Evolutionary conservation across 2,797 vertebrate genomes (phyloP), one percentile per base, ranked within the genome.

Genomic region (Centropyge bicolor): DNA sequence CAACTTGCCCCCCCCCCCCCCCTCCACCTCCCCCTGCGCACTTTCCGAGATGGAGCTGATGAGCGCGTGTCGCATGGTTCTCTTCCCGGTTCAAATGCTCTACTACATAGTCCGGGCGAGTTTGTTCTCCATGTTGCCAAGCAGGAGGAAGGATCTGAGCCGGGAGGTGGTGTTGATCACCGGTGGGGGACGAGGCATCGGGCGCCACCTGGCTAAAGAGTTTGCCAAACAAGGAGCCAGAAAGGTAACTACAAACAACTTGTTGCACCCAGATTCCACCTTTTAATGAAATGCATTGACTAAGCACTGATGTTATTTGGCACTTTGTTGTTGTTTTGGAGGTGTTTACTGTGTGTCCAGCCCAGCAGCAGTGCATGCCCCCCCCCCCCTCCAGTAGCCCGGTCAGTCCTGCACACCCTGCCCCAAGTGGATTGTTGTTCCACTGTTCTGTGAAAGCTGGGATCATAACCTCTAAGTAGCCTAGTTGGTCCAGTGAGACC

Each of bases 101-200:
- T 95, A 92, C 46, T 91, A 94, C 77, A 86, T 96, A 83, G 81
- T 95, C 40, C 96, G 94, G 63, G 97, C 97, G 0, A 93, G 94
- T 43, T 86, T 96, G 83, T 88, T 92, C 27, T 76, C 92, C 85
- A 75, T 98, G 90, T 67, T 97, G 81, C 97, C 98, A 20, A 91
- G 93, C 92, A 93, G 90, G 66, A 94, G 94, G 75, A 96, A 96
- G 81, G 97, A 97, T 88, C 93, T 99, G 93, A 80, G 89, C 84
- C 91, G 88, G 89, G 98, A 99, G 86, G 96, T 92, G 85, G 97
- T 99, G 49, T 95, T 99, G 89, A 93, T 99, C 93, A 99, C 98
- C 67, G 98, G 98, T 14, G 98, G 98, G 69, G 98, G 98, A 89
- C 92, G 98, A 75, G 98, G 98, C 92, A 99, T 99, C 92, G 98